phyloP scores from a whole-genome alignment of 2,113 vertebrate species.

The Tenebrosternarchus preto region DNA sequence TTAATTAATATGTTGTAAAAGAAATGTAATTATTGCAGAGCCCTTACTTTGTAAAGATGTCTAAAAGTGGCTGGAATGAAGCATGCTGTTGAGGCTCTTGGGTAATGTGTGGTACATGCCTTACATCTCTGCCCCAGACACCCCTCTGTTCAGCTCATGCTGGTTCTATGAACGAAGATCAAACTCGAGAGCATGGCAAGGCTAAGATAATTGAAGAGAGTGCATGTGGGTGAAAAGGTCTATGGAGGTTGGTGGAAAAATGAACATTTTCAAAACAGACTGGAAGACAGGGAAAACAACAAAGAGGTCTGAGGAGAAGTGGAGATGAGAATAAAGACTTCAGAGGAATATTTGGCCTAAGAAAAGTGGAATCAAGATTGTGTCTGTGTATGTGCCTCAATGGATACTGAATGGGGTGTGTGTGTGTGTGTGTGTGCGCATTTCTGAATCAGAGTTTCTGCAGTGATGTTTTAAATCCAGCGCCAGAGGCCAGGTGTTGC shows the following conservation, averaged over 20 bases:
- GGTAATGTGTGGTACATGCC: not conserved
- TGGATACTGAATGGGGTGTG: not conserved
- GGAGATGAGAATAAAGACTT: not conserved
- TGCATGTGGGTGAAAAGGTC: not conserved
- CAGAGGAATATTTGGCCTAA: not conserved
- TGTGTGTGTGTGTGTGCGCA: not conserved
- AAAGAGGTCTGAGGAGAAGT: not conserved
- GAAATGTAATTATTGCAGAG: not conserved
- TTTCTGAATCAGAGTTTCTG: not conserved
- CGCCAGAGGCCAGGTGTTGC: not conserved
- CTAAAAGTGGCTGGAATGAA: not conserved
- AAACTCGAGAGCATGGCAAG: not conserved
- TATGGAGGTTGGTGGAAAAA: not conserved
- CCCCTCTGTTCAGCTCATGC: not conserved
- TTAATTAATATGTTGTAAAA: not conserved
- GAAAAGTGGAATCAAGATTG: not conserved
- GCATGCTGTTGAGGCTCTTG: not conserved
- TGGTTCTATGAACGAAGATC: not conserved
- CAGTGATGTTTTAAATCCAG: conserved; percentile 26
- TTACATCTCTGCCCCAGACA: not conserved
- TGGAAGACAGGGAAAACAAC: not conserved
- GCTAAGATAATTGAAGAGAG: not conserved
- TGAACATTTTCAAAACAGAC: not conserved
- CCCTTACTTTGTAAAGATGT: not conserved
- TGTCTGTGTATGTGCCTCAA: not conserved